Evolutionary conservation across 1,140 invertebrate genomes (phyloP).

Genomic region (Nixonia krombeini): DNA sequence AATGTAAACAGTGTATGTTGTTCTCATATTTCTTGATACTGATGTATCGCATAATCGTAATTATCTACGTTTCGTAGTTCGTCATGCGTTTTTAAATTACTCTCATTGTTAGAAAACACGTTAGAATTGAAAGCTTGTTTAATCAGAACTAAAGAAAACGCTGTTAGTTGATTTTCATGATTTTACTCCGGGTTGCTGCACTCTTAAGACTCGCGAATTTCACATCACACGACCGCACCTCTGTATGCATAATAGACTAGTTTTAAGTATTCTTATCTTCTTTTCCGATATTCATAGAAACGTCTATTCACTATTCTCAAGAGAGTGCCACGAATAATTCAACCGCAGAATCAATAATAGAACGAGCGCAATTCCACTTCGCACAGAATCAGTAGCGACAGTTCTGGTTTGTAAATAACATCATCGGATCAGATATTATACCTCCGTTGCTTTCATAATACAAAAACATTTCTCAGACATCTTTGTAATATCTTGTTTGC

Average conservation of each 20-base stretch:
- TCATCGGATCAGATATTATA: too few relatives aligned
- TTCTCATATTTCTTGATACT: too few relatives aligned
- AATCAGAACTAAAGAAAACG: too few relatives aligned
- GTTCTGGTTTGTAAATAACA: not conserved
- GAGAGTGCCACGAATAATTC: constrained; percentile 9
- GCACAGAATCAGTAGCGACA: not conserved
- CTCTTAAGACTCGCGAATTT: constrained; percentile 14
- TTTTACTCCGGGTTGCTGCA: constrained; percentile 8
- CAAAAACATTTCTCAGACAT: too few relatives aligned
- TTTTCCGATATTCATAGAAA: constrained; percentile 21
- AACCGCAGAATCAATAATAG: constrained; percentile 18
- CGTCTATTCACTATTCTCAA: constrained; percentile 7
- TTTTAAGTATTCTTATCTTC: constrained; percentile 28
- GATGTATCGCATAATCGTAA: too few relatives aligned
- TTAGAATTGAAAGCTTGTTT: too few relatives aligned
- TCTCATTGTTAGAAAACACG: too few relatives aligned
- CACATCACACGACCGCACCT: constrained; percentile 14
- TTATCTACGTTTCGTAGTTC: too few relatives aligned
- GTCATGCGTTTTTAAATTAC: too few relatives aligned
- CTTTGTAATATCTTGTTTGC: too few relatives aligned
- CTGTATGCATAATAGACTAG: constrained; percentile 15
- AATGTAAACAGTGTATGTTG: too few relatives aligned
- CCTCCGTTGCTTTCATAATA: too few relatives aligned
- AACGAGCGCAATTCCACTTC: constrained; percentile 7
- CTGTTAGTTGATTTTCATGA: not conserved